Conservation (phyloP, 2,888 invertebrate genomes). For the Agrotis puta region DNA sequence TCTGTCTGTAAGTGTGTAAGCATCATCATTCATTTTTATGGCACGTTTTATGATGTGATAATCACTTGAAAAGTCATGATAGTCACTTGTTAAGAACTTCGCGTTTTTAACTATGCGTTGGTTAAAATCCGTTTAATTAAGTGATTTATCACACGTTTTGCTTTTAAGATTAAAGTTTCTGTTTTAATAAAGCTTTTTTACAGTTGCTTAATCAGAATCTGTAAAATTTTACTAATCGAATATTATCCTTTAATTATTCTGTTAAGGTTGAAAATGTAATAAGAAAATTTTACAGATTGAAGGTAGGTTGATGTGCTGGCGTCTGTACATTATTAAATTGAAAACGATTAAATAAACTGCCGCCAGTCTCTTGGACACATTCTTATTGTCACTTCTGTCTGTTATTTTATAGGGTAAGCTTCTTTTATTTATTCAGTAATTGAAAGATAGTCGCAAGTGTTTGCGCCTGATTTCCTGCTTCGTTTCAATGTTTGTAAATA, state of each 20-base stretch:
- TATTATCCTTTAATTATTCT: too few relatives aligned
- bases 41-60: conserved; percentile 37
- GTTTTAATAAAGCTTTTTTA: too few relatives aligned
- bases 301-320: too few relatives aligned
- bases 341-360: too few relatives aligned
- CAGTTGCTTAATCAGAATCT: too few relatives aligned
- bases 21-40: conserved; percentile 41
- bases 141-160: conserved; percentile 15
- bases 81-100: not conserved
- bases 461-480: conserved; percentile 55
- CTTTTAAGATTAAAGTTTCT: conserved; percentile 11
- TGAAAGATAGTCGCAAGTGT: not conserved
- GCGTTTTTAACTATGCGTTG: not conserved
- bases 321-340: too few relatives aligned
- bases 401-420: too few relatives aligned
- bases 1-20: conserved; percentile 26
- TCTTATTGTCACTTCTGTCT: too few relatives aligned
- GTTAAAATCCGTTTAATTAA: conserved; percentile 5
- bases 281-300: too few relatives aligned
- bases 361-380: too few relatives aligned
- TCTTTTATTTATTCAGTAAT: conserved; percentile 11
- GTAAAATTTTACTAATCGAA: too few relatives aligned
- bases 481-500: conserved; percentile 77
- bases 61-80: conserved; percentile 24
- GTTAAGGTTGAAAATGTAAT: too few relatives aligned